A percentile compares a stretch with the other conserved stretches of the same genome.
phyloP scores from a whole-genome alignment of 1,140 invertebrate species.

The Nilaparvata lugens region DNA sequence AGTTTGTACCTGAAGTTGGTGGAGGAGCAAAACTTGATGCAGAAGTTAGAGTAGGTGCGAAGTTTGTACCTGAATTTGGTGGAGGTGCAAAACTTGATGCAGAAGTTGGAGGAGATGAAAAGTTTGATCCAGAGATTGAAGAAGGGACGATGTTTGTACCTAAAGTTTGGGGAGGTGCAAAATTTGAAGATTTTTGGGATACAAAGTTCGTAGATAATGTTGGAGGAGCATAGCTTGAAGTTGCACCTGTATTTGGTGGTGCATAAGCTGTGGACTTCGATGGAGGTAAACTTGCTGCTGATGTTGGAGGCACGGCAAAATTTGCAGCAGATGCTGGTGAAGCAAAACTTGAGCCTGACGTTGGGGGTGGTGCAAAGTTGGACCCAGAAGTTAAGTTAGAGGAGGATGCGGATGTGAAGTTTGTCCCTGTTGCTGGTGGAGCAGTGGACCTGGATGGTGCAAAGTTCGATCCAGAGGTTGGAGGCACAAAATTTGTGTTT shows the following conservation, averaged over 20 bases:
- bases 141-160: too few relatives aligned
- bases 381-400: neutral
- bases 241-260: neutral
- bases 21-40: too few relatives aligned
- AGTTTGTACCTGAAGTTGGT: too few relatives aligned
- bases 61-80: too few relatives aligned
- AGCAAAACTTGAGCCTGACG: neutral
- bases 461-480: neutral
- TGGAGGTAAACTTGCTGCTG: neutral
- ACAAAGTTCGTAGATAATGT: too few relatives aligned
- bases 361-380: neutral
- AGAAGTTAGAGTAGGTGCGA: too few relatives aligned
- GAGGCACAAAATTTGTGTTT: neutral
- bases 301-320: neutral
- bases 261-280: neutral
- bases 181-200: too few relatives aligned
- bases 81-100: too few relatives aligned
- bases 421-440: neutral
- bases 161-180: neutral
- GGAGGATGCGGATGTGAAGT: neutral
- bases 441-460: neutral
- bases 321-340: neutral
- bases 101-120: too few relatives aligned
- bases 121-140: too few relatives aligned
- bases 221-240: neutral